Conservation (phyloP, 2,888 invertebrate species). For the Drosophila neoperkinsi region DNA sequence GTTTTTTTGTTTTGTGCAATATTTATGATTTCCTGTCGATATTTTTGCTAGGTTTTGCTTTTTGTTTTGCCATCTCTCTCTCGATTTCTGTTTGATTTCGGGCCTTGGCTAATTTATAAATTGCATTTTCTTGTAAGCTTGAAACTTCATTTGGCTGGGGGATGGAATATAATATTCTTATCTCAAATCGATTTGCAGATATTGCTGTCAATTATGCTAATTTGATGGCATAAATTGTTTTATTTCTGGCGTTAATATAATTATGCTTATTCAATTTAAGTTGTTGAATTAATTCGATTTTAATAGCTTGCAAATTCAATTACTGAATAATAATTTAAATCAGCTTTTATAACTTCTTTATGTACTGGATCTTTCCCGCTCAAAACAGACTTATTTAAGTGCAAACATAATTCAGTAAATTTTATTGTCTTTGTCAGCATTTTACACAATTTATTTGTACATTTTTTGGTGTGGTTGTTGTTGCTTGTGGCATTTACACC, state of each 20-base stretch:
- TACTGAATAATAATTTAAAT: slow-evolving; percentile 20
- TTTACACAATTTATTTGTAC: slow-evolving; percentile 51
- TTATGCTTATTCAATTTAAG: slow-evolving; percentile 8
- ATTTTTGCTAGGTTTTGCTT: slow-evolving; percentile 40
- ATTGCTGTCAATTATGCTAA: slow-evolving; percentile 54
- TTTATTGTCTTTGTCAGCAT: slow-evolving; percentile 63
- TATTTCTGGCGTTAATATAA: slow-evolving; percentile 12
- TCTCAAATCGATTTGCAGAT: slow-evolving; percentile 34
- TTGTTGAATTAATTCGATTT: neutral
- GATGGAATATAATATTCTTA: slow-evolving; percentile 23
- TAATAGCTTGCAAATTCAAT: slow-evolving; percentile 13
- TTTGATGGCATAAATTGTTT: slow-evolving; percentile 18
- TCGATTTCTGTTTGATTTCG: slow-evolving; percentile 41
- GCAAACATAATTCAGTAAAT: slow-evolving; percentile 74
- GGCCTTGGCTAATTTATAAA: slow-evolving; percentile 67
- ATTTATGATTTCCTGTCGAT: slow-evolving; percentile 67
- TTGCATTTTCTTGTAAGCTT: slow-evolving; percentile 64
- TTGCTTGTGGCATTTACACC: slow-evolving; percentile 34
- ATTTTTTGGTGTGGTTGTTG: slow-evolving; percentile 27
- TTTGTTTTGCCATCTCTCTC: slow-evolving; percentile 23
- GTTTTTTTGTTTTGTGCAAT: slow-evolving; percentile 52
- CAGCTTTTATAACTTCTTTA: neutral
- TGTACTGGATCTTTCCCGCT: neutral
- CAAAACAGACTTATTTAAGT: slow-evolving; percentile 64
- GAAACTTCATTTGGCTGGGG: slow-evolving; percentile 38